These are phyloP conservation scores for Drosophila guanche DNA, from an alignment of 1,140 invertebrate genomes.

Conservation along the genomic window DNA sequence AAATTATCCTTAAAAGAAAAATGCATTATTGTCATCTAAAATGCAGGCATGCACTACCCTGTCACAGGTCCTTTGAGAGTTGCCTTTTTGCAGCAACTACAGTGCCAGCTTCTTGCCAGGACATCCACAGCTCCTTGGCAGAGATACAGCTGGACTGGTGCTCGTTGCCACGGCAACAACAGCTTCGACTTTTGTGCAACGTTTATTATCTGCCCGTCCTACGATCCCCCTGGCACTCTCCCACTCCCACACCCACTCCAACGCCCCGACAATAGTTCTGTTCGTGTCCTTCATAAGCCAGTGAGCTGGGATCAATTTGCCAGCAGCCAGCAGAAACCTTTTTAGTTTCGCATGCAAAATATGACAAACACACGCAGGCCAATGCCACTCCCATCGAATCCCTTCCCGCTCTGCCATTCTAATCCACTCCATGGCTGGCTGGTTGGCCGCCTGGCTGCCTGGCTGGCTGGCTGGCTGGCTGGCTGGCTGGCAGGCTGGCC, in stretches of 20 bases:
- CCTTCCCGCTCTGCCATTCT: constrained; percentile 42
- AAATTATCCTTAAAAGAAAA: constrained; percentile 83
- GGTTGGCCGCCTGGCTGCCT: no score
- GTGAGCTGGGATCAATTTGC: constrained; percentile 80
- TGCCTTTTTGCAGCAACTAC: constrained; percentile 56
- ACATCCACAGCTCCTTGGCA: constrained; percentile 3
- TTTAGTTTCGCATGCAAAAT: constrained; percentile 78
- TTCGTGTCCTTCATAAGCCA: constrained; percentile 76
- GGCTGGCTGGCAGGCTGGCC: constrained; percentile 17
- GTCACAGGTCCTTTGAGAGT: constrained; percentile 83
- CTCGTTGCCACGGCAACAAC: constrained; percentile 2
- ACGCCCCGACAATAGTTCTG: constrained; percentile 39
- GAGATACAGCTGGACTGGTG: no score
- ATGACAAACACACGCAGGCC: constrained; percentile 67
- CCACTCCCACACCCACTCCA: neutral
- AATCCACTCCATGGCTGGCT: constrained; percentile 40
- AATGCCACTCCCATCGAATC: constrained; percentile 2
- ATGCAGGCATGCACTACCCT: constrained; percentile 83
- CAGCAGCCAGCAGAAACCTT: constrained; percentile 76
- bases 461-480: no score
- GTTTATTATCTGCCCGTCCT: constrained; percentile 63
- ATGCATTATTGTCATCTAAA: constrained; percentile 83
- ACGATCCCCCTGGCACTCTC: no score
- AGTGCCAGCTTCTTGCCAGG: constrained; percentile 3
- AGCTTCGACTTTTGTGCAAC: constrained; percentile 34